Evolutionary conservation across 2,113 vertebrate species (phyloP), one percentile per base, ranked within the genome.

Genomic region (Ctenomys sociabilis): DNA sequence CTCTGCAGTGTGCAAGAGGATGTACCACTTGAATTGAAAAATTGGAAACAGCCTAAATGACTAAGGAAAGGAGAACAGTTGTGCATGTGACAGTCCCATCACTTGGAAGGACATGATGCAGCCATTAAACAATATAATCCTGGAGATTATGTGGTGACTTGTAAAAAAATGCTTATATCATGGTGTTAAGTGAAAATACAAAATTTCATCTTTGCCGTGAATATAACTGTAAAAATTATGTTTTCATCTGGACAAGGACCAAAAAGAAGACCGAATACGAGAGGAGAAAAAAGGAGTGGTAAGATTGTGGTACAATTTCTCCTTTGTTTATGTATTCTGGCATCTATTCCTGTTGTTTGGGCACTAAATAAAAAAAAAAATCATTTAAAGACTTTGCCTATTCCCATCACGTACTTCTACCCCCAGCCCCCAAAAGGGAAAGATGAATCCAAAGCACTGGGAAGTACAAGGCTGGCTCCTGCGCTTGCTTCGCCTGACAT

Each of bases 131-230:
- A 80, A 49, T 14, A 77, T 35, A 90, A 91, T 64, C 70, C 19
- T 0, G 63, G 90, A 1, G 83, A 90, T 90, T 72, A 85, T 43
- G 85, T 49, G 52, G 70, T 52, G 49, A 85, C 78, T 83, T 63
- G 83, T n/a, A 92, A 63, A 94, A 94, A 91, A 85, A 94, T 72
- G 66, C 82, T 66, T 94, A 37, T 68, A 21, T 75, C 43, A 30
- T 30, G 37, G 80, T 68, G 52, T 73, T 89, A 32, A 90, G 22
- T 66, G 91, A 80, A 94, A 95, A 96, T 61, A 78, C 21, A 75
- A 96, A 95, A 85, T 88, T 17, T 92, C 85, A 49, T 92, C 49
- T 92, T 94, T 81, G 92, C 37, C 16, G 12, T 43, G 35, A 63
- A 52, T 24, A 11, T 86, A 45, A 63, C 26, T 81, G 30, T 93